Evolutionary conservation across 2,797 vertebrate genomes (phyloP).

Genomic region (Premnoplex brunnescens): DNA sequence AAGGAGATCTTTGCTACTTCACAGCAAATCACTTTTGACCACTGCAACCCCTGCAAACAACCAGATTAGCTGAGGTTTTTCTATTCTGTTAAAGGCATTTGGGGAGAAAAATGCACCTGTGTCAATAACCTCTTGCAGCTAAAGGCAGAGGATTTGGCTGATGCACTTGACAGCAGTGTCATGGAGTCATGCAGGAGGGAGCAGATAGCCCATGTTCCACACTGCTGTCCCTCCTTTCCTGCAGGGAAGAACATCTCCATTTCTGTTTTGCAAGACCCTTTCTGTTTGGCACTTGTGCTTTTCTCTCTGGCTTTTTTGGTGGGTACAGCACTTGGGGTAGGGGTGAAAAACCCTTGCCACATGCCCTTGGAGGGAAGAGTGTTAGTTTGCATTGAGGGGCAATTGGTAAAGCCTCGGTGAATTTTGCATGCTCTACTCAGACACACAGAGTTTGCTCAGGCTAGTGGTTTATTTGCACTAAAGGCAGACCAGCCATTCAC

Average conservation of each 20-base stretch:
- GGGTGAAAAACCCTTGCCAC: neutral
- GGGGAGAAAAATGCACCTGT: neutral
- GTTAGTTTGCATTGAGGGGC: neutral
- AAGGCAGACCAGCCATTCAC: neutral
- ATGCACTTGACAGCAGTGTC: neutral
- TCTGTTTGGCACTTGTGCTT: neutral
- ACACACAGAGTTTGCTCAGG: neutral
- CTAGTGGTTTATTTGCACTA: neutral
- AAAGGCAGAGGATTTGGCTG: neutral
- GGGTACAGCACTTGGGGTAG: neutral
- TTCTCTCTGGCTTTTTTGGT: neutral
- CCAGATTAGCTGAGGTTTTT: neutral
- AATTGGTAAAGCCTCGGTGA: neutral
- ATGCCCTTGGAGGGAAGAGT: neutral
- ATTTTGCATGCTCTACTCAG: neutral
- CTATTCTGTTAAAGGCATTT: neutral
- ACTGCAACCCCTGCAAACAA: neutral
- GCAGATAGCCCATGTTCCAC: neutral
- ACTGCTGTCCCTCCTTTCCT: neutral
- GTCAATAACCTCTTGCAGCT: neutral
- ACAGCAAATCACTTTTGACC: neutral
- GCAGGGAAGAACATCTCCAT: neutral
- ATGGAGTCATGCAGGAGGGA: neutral
- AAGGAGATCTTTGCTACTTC: neutral
- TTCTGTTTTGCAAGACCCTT: neutral